These are phyloP conservation scores for Leptinotarsa undecemlineata DNA, from an alignment of 1,140 invertebrate species.

Conservation along the genomic window DNA sequence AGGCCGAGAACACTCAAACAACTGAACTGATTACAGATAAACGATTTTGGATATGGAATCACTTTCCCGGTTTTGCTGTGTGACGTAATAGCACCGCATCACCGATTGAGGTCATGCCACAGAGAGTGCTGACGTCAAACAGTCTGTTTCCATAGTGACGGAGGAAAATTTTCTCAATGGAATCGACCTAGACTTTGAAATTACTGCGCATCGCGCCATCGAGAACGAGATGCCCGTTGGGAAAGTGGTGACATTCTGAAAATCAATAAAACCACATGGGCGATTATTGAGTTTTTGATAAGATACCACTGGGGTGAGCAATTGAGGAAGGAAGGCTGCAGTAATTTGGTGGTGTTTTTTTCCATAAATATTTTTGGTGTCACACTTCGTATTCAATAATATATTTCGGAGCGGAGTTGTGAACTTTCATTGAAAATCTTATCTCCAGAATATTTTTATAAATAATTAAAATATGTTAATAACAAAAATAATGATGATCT, in stretches of 20 bases:
- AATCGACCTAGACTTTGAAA: constrained; percentile 19
- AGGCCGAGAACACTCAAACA: no score
- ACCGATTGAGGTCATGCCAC: constrained; percentile 4
- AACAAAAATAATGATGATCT: not conserved
- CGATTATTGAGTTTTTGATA: not conserved
- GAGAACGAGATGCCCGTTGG: not conserved
- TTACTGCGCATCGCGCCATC: not conserved
- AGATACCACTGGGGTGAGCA: not conserved
- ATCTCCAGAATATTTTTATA: not conserved
- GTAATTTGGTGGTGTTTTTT: not conserved
- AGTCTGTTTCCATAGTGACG: constrained; percentile 13
- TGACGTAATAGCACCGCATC: constrained; percentile 16
- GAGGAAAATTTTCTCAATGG: not conserved
- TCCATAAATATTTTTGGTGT: no score
- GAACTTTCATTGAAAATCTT: not conserved
- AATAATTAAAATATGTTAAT: not conserved
- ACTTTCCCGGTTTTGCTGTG: not conserved
- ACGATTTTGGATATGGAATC: not conserved
- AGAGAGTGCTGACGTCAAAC: constrained; percentile 13
- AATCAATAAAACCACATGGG: not conserved
- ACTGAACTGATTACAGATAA: not conserved
- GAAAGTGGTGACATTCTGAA: not conserved
- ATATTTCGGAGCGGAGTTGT: not conserved
- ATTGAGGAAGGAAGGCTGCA: not conserved
- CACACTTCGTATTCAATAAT: no score